A percentile compares a stretch with the other conserved stretches of the same genome.
These are phyloP conservation scores for Macaca nemestrina DNA, from an alignment of 2,113 vertebrate genomes.

Conservation along the genomic window DNA sequence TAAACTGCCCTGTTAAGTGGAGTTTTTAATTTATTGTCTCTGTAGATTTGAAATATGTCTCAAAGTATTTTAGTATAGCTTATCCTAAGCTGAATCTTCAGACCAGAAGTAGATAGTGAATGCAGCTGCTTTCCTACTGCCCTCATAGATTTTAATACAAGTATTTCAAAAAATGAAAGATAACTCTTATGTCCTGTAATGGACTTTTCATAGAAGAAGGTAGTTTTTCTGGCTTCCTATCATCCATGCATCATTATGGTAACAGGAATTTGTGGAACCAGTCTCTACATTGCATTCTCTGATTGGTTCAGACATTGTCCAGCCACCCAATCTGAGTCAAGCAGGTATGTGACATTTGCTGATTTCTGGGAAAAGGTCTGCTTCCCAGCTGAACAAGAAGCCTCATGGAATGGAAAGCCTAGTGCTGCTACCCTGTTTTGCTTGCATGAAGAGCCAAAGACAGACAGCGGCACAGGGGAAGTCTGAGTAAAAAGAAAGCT, in stretches of 20 bases:
- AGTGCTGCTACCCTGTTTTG: neutral
- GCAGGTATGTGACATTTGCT: neutral
- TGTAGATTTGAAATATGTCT: neutral
- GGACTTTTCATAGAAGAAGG: neutral
- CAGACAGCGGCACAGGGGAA: neutral
- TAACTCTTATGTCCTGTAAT: neutral
- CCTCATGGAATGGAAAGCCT: neutral
- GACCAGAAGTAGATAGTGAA: neutral
- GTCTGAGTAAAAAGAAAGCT: neutral
- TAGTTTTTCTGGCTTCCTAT: neutral
- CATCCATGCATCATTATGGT: neutral
- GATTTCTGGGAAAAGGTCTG: neutral
- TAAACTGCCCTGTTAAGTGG: neutral
- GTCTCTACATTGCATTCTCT: neutral
- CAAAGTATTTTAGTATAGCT: neutral
- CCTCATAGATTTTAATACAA: neutral
- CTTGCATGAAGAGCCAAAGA: neutral
- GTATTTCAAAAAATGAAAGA: neutral
- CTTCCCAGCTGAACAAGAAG: neutral
- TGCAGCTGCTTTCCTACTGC: neutral
- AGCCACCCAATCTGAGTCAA: neutral
- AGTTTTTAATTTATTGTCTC: neutral
- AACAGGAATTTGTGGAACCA: neutral
- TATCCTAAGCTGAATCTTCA: neutral
- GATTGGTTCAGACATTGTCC: neutral